These are phyloP conservation scores for Tigriopus japonicus DNA, from an alignment of 1,140 invertebrate species.

Conservation along the genomic window DNA sequence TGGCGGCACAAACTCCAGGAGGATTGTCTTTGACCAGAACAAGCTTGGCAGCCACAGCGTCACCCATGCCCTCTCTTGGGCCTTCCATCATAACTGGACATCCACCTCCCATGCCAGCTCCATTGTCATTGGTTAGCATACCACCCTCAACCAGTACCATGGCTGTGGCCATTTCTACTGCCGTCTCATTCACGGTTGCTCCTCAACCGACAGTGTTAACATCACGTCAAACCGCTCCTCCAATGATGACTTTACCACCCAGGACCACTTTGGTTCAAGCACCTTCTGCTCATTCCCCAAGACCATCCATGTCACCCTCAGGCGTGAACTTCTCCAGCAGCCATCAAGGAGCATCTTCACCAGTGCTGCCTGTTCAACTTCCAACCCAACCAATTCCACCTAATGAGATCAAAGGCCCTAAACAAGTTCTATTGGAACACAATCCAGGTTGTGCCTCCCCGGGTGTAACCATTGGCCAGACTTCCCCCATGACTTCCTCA, in stretches of 20 bases:
- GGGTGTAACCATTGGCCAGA: background rate
- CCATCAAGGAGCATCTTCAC: background rate
- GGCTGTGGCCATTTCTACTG: too few species aligned
- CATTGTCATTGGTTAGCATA: too few species aligned
- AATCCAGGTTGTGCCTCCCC: background rate
- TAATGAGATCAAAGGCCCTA: background rate
- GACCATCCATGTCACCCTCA: background rate
- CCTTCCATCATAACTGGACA: too few species aligned
- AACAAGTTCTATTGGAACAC: conserved; percentile 4
- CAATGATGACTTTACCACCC: background rate
- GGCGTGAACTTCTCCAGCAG: background rate
- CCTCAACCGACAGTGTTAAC: background rate
- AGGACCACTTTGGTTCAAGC: background rate
- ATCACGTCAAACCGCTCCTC: background rate
- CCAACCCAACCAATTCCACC: conserved; percentile 10
- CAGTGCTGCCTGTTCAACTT: background rate
- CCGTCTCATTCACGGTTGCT: background rate
- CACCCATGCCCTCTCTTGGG: too few species aligned
- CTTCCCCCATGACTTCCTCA: background rate
- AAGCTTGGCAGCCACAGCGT: too few species aligned
- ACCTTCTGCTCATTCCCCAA: background rate
- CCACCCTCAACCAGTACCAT: too few species aligned
- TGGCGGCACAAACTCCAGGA: too few species aligned
- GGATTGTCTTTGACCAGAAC: too few species aligned
- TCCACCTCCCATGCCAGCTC: too few species aligned